These are phyloP conservation scores for Acrocephalus scirpaceus DNA, from an alignment of 2,797 vertebrate species.

Conservation along the genomic window DNA sequence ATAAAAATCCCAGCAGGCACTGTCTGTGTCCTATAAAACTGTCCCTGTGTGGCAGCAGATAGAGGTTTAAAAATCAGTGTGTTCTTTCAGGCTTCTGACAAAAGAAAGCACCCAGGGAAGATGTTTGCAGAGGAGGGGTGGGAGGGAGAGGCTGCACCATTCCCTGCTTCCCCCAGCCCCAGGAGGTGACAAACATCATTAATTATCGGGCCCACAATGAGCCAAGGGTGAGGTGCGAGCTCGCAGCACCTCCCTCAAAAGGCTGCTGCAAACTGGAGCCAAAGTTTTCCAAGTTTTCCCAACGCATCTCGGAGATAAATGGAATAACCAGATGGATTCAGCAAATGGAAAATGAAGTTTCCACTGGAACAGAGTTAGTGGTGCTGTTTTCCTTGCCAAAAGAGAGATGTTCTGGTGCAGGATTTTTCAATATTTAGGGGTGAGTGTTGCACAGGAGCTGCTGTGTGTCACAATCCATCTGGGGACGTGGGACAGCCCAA, in stretches of 20 bases:
- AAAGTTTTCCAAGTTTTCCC: background rate
- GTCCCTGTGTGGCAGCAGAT: background rate
- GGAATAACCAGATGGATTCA: background rate
- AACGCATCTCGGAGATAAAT: background rate
- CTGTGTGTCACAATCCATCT: background rate
- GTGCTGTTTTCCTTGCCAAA: background rate
- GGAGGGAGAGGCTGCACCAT: background rate
- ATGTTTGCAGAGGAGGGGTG: background rate
- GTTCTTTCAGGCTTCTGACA: constrained; percentile 5
- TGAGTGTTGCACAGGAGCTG: background rate
- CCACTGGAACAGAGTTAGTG: background rate
- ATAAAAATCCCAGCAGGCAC: constrained; percentile 48
- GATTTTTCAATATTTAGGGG: background rate
- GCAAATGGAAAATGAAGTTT: background rate
- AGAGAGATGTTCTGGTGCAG: background rate
- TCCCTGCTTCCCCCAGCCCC: background rate
- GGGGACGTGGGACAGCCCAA: background rate
- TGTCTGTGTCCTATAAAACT: background rate
- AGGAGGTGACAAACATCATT: background rate
- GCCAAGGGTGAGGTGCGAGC: background rate
- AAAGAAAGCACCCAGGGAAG: background rate
- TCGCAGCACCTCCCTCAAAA: background rate
- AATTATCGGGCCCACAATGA: background rate
- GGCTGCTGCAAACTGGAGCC: background rate
- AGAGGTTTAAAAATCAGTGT: background rate